phyloP scores from a whole-genome alignment of 2,888 invertebrate species.

The Malacosoma neustria region DNA sequence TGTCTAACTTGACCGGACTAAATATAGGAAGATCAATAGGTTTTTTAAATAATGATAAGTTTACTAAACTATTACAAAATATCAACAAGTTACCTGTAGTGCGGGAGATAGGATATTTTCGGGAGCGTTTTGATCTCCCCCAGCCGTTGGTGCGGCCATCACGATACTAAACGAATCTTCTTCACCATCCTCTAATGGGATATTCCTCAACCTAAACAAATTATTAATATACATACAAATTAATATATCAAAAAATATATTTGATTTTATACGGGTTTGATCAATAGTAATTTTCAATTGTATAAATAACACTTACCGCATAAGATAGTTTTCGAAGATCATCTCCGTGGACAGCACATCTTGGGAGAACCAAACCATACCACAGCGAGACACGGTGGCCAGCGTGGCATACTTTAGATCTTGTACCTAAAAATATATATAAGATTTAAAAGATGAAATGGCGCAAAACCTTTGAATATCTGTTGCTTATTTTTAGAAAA shows the following conservation, averaged over 20 bases:
- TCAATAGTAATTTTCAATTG: too few species aligned
- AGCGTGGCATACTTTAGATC: constrained; percentile 98
- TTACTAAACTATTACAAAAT: too few species aligned
- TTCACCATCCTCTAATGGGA: constrained; percentile 92
- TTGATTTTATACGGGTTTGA: too few species aligned
- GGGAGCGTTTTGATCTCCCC: constrained; percentile 76
- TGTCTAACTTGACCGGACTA: too few species aligned
- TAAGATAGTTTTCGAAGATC: constrained; percentile 97
- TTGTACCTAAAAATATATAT: constrained; percentile 73
- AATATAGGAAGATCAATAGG: too few species aligned
- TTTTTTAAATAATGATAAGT: too few species aligned
- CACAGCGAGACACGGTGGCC: constrained; percentile 99
- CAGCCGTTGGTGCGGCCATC: constrained; percentile 73
- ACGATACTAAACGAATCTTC: constrained; percentile 80
- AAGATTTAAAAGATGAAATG: too few species aligned
- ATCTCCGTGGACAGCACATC: constrained; percentile 98
- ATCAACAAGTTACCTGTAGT: constrained; percentile 78
- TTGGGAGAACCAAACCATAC: constrained; percentile 99
- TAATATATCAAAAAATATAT: neutral
- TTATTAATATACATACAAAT: neutral
- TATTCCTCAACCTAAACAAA: constrained; percentile 80
- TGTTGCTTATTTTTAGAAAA: too few species aligned
- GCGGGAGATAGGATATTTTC: constrained; percentile 90
- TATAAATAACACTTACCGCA: constrained; percentile 66
- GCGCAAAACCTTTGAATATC: too few species aligned